Base-by-base conservation (phyloP, 2,888 invertebrate species). In the Euproctis similis region DNA sequence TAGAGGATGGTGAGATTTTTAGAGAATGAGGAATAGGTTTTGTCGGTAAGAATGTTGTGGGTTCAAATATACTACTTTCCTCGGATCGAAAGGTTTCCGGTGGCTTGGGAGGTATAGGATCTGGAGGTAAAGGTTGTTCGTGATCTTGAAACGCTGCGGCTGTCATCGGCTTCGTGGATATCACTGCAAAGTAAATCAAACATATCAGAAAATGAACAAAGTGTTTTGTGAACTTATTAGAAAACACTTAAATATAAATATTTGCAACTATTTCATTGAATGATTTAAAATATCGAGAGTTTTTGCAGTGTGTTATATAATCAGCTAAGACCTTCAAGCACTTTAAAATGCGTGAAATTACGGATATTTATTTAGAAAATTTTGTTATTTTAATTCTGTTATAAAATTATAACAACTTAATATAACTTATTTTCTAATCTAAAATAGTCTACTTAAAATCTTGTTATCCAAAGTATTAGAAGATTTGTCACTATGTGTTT, bases 1-100 rank as follows among this genome's bases (percentile, higher is more conserved):
- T 84, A 0, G 85, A 85, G 1, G 85, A 85, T 2, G 82, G 85
- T 0, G 85, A 78, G 36, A 85, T 85, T 51, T 75, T 82, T 11
- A 77, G 70, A 1, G 76, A 72, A 42, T 80, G 74, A 1, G 72
- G 56, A 16, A 78, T 56, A 0, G 75, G 62, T 50, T 77, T 81
- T 1, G 69, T 50, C 8, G 65, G 59, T 18, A 69, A 9, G 31
- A 70, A 76, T 7, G 25, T 9, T n/a, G 69, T 59, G 41, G 69
- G 75, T 19, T 78, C 78, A 26, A 65, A 73, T 31, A 53, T 33
- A 5, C 14, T 18, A 3, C 45, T 38, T 24, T 71, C 73, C 9
- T 58, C 47, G 1, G 61, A 39, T 38, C 58, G 73, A 33, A 47
- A 65, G 1, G 56, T n/a, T 16, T 34, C 77, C 28, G 57, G 42